Conservation (phyloP, 1,140 invertebrate species). For the Apis mellifera region DNA sequence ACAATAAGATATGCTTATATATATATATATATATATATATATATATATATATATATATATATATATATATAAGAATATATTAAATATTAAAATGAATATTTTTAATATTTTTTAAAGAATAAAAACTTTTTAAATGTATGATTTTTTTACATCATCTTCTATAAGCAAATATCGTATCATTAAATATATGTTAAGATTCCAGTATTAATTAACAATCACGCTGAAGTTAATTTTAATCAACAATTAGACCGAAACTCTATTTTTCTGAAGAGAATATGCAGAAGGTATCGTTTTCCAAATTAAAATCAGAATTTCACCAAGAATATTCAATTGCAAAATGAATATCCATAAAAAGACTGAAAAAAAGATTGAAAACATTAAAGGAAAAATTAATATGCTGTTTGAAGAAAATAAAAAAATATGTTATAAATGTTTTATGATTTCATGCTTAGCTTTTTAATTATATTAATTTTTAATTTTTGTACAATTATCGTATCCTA, state of each 20-base stretch:
- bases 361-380: background rate
- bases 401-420: background rate
- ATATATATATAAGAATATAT: too few species aligned
- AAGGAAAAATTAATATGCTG: background rate
- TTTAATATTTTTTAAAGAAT: too few species aligned
- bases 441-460: background rate
- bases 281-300: background rate
- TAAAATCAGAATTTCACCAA: background rate
- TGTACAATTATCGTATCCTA: background rate
- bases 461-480: too few species aligned
- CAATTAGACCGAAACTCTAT: conserved; percentile 48
- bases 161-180: too few species aligned
- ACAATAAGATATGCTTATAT: too few species aligned
- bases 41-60: too few species aligned
- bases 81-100: too few species aligned
- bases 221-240: background rate
- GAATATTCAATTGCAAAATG: background rate
- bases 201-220: background rate
- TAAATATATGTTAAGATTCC: background rate
- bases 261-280: conserved; percentile 22
- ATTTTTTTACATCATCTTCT: too few species aligned
- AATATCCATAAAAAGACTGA: background rate
- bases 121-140: background rate
- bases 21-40: too few species aligned
- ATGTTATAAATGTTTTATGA: background rate